A percentile compares a stretch with the other conserved stretches of the same genome.
Conservation (phyloP, 2,888 invertebrate genomes). For the Hypomecis atomaria region DNA sequence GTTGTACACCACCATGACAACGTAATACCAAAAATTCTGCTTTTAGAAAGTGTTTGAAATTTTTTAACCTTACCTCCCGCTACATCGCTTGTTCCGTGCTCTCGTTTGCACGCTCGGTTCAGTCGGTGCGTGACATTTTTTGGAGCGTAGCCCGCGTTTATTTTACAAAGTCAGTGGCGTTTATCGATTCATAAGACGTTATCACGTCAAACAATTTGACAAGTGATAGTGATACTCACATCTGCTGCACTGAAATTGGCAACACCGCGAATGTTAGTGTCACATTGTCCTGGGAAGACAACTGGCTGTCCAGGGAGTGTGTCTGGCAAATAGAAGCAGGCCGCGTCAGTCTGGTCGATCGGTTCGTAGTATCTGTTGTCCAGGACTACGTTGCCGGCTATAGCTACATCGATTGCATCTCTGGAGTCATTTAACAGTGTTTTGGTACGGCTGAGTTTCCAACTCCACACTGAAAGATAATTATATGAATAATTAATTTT, state of each 20-base stretch:
- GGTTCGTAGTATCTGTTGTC: slow-evolving; percentile 56
- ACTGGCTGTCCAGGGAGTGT: slow-evolving; percentile 50
- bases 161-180: too few relatives aligned
- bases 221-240: slow-evolving; percentile 49
- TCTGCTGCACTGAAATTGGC: slow-evolving; percentile 56
- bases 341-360: slow-evolving; percentile 54
- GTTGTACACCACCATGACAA: too few relatives aligned
- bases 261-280: slow-evolving; percentile 58
- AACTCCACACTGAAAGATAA: slow-evolving; percentile 57
- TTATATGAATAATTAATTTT: slow-evolving; percentile 2
- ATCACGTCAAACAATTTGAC: too few relatives aligned
- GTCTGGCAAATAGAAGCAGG: slow-evolving; percentile 66
- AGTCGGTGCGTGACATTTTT: too few relatives aligned
- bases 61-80: too few relatives aligned
- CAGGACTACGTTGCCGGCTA: slow-evolving; percentile 55
- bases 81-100: too few relatives aligned
- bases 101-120: too few relatives aligned
- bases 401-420: slow-evolving; percentile 50
- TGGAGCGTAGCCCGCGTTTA: too few relatives aligned
- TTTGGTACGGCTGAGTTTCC: slow-evolving; percentile 67
- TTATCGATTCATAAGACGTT: too few relatives aligned
- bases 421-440: slow-evolving; percentile 45
- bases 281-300: slow-evolving; percentile 64
- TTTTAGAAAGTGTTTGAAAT: too few relatives aligned
- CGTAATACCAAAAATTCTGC: too few relatives aligned